Evolutionary conservation across 2,888 invertebrate species (phyloP), one percentile per base, ranked within the genome.

Genomic region (Aporophyla nigra): DNA sequence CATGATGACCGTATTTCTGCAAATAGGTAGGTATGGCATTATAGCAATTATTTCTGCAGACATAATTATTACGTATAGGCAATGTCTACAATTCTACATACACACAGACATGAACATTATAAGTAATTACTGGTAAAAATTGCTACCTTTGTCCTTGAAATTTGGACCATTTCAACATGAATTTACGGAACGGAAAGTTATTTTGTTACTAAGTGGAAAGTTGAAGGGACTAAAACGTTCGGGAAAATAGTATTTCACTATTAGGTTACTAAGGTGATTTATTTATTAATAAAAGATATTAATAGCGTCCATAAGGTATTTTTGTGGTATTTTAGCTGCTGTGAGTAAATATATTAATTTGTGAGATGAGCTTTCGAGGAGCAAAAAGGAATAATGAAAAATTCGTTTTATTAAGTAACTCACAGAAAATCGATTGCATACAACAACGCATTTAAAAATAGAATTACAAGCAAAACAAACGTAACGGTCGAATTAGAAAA

Each of bases 401-500:
- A 14, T 14, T 6, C 4, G 14, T 4, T 21, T 61, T 40, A 40
- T 7, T 14, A 27, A 59, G 9, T 24, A 58, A 33, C 12, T 12
- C 16, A 19, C 33, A 49, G 19, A 19, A 27, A 10, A 24, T 4
- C 0, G 0, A 59, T n/a, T 54, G 1, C 14, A 21, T 5, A 46
- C 53, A 66, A 77, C 24, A 2, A 63, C 46, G 58, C 0, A 53
- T 53, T 9, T 65, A 59, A 73, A 83, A 75, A 74, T 46, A 70
- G 65, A 74, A 80, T 21, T 56, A 24, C 63, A 19, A 65, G 49
- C 14, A 14, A 58, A 51, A 65, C 10, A 58, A 75, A 70, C 49
- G n/a, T 75, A 86, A 84, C 84, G 85, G 79, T 75, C 72, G 7
- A 73, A 27, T 65, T 69, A 53, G 43, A 81, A 82, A 72, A 68